These are phyloP conservation scores for Dyspetes luteomarginatus DNA, from an alignment of 2,888 invertebrate genomes.

Conservation along the genomic window DNA sequence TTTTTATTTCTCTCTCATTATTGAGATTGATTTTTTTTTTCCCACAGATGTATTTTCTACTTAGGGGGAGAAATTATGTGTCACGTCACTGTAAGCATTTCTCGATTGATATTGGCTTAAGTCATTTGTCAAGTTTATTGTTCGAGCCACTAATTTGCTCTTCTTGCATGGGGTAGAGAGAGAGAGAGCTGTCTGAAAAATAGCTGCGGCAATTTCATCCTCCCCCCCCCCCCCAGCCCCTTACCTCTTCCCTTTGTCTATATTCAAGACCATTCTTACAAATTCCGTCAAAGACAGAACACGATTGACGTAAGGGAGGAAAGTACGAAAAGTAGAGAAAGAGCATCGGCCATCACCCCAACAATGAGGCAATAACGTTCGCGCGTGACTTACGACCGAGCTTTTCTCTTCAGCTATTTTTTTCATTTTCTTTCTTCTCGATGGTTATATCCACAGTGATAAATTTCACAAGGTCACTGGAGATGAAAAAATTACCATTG, in stretches of 20 bases:
- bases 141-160: conserved; percentile 72
- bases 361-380: conserved; percentile 53
- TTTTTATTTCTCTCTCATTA: too few species aligned
- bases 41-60: too few species aligned
- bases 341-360: conserved; percentile 33
- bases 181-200: conserved; percentile 68
- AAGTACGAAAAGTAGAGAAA: conserved; percentile 38
- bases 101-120: conserved; percentile 46
- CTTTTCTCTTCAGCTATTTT: background rate
- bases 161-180: background rate
- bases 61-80: background rate
- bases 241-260: background rate
- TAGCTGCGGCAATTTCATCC: conserved; percentile 53
- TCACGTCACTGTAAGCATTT: conserved; percentile 7
- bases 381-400: conserved; percentile 48
- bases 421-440: background rate
- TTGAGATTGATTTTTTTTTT: too few species aligned
- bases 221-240: background rate
- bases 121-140: conserved; percentile 64
- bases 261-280: conserved; percentile 61
- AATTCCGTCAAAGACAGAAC: conserved; percentile 60
- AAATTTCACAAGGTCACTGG: conserved; percentile 4
- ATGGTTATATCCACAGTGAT: background rate
- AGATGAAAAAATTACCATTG: too few species aligned
- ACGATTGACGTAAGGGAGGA: conserved; percentile 35